Conservation (phyloP, 1,140 invertebrate species). For the Archivesica marissinica region DNA sequence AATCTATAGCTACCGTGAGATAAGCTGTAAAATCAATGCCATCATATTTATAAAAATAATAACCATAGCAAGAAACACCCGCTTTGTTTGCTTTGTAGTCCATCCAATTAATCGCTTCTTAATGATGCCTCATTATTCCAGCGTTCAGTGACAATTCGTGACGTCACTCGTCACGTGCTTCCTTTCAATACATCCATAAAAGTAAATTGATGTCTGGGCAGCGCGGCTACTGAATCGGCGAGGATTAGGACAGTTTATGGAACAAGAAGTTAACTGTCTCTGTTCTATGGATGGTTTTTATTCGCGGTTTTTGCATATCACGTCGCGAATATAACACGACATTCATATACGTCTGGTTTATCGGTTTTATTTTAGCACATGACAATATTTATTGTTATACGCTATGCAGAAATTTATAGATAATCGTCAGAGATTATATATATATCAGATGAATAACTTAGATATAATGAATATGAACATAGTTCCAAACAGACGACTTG, state of each 20-base stretch:
- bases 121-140: constrained; percentile 54
- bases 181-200: constrained; percentile 60
- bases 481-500: too few species aligned
- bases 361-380: too few species aligned
- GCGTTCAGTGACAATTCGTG: constrained; percentile 51
- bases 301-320: too few species aligned
- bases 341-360: too few species aligned
- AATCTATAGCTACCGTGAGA: constrained; percentile 53
- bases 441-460: too few species aligned
- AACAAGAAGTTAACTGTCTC: too few species aligned
- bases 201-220: constrained; percentile 53
- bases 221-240: not conserved
- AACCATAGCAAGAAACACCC: constrained; percentile 20
- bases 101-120: constrained; percentile 60
- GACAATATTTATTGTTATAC: too few species aligned
- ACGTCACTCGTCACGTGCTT: constrained; percentile 61
- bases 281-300: too few species aligned
- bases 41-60: constrained; percentile 52
- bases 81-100: constrained; percentile 42
- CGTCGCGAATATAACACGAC: too few species aligned
- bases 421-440: too few species aligned
- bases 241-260: constrained; percentile 13
- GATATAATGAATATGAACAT: too few species aligned
- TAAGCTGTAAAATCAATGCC: constrained; percentile 59
- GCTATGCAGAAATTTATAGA: too few species aligned